Conservation (phyloP, 2,113 vertebrate genomes). For the Corapipo altera region DNA sequence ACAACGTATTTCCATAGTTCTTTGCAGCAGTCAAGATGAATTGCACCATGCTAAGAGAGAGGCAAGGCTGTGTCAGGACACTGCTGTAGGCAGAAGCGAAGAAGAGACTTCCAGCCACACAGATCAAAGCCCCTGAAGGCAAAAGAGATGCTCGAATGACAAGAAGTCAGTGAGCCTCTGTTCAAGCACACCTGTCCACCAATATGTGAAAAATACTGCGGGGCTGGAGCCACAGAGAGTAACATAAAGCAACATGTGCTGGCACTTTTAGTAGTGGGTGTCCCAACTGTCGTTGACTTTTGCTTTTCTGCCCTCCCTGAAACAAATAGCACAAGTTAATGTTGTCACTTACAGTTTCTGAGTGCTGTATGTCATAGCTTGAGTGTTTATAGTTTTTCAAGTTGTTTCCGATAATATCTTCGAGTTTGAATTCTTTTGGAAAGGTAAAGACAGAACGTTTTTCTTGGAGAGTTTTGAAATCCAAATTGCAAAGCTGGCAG, state of each 20-base stretch:
- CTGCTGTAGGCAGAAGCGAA: neutral
- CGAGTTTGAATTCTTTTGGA: conserved; percentile 25
- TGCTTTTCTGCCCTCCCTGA: neutral
- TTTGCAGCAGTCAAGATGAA: neutral
- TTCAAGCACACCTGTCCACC: neutral
- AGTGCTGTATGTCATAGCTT: conserved; percentile 10
- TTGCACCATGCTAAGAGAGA: neutral
- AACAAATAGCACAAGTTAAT: neutral
- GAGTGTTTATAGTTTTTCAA: conserved; percentile 25
- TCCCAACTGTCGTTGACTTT: neutral
- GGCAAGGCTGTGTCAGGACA: neutral
- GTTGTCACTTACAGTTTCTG: neutral
- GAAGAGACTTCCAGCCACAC: neutral
- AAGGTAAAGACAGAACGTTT: conserved; percentile 37
- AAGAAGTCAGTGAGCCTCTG: neutral
- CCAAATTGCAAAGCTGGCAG: conserved; percentile 28
- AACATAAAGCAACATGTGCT: neutral
- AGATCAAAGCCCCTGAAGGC: neutral
- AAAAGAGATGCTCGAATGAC: neutral
- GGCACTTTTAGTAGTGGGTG: neutral
- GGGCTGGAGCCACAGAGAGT: neutral
- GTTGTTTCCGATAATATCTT: neutral
- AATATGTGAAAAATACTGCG: neutral
- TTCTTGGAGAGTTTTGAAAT: conserved; percentile 50
- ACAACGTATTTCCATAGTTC: neutral